A percentile compares a stretch with the other conserved stretches of the same genome.
phyloP scores from a whole-genome alignment of 1,140 invertebrate species.

The Leptoteleia sp. region DNA sequence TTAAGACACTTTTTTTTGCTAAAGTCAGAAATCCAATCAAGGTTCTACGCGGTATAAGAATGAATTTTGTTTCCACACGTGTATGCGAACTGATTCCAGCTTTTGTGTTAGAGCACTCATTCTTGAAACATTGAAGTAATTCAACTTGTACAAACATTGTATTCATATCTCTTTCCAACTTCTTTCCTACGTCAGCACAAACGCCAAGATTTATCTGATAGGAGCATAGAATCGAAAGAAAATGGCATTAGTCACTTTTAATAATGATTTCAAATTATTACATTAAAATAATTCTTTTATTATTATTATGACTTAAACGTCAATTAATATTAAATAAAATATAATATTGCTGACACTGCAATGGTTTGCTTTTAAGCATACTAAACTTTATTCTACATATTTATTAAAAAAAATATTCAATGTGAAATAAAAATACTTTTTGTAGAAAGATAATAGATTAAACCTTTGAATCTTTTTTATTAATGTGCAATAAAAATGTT shows the following conservation, averaged over 20 bases:
- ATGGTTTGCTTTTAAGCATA: too few relatives aligned
- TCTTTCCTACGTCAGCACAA: constrained; percentile 11
- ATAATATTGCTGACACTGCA: too few relatives aligned
- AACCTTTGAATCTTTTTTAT: too few relatives aligned
- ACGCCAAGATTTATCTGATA: constrained; percentile 3
- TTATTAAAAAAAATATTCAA: too few relatives aligned
- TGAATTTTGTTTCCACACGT: constrained; percentile 9
- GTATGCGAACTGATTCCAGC: constrained; percentile 18
- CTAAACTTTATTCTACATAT: too few relatives aligned
- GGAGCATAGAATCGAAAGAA: background rate
- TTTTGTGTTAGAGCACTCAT: constrained; percentile 19
- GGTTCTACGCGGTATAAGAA: constrained; percentile 10
- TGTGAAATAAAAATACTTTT: too few relatives aligned
- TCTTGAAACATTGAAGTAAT: constrained; percentile 21
- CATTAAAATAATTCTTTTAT: too few relatives aligned
- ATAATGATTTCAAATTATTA: constrained; percentile 7
- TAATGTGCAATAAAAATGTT: too few relatives aligned
- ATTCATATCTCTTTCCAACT: constrained; percentile 29
- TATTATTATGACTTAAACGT: too few relatives aligned
- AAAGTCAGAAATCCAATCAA: constrained; percentile 29
- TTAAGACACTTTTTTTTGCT: background rate
- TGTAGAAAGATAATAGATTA: too few relatives aligned
- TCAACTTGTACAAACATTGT: constrained; percentile 31
- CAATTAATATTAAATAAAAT: too few relatives aligned
- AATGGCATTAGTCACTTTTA: constrained; percentile 7